Evolutionary conservation across 2,797 vertebrate species (phyloP).

Genomic region (Lutjanus campechanus): DNA sequence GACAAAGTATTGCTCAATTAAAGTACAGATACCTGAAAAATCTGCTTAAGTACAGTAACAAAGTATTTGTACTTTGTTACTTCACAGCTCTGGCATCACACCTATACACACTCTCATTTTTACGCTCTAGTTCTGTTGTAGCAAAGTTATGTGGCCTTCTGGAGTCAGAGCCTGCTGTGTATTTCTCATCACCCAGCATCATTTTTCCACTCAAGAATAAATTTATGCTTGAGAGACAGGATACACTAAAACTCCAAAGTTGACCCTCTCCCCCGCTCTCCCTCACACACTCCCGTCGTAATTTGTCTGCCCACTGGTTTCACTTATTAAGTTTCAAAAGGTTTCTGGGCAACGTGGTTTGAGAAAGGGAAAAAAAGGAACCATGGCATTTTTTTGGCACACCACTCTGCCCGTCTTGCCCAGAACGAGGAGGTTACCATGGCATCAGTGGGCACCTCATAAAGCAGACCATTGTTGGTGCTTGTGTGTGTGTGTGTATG

Average conservation of each 20-base stretch:
- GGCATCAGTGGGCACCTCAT: slow-evolving; percentile 89
- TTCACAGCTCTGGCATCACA: background rate
- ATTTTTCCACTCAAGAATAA: slow-evolving; percentile 67
- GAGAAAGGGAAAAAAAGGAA: slow-evolving; percentile 79
- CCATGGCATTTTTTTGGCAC: slow-evolving; percentile 88
- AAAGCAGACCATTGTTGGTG: slow-evolving; percentile 89
- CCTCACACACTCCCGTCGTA: slow-evolving; percentile 66
- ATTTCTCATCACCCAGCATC: slow-evolving; percentile 47
- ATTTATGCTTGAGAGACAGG: slow-evolving; percentile 74
- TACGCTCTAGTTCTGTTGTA: background rate
- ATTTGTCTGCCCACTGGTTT: slow-evolving; percentile 87
- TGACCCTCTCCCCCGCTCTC: slow-evolving; percentile 54
- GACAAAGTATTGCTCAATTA: no score
- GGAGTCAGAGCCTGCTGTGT: slow-evolving; percentile 1
- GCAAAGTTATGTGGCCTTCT: background rate
- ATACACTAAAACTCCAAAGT: slow-evolving; percentile 72
- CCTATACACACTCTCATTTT: background rate
- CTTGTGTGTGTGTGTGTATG: slow-evolving; percentile 68
- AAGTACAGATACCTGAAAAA: no score
- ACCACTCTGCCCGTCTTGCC: slow-evolving; percentile 81
- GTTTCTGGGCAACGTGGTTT: slow-evolving; percentile 88
- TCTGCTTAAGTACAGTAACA: no score
- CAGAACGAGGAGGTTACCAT: slow-evolving; percentile 89
- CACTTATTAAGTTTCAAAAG: slow-evolving; percentile 90
- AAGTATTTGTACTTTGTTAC: no score